Evolutionary conservation across 2,113 vertebrate species (phyloP).

Genomic region (Nycticebus coucang): DNA sequence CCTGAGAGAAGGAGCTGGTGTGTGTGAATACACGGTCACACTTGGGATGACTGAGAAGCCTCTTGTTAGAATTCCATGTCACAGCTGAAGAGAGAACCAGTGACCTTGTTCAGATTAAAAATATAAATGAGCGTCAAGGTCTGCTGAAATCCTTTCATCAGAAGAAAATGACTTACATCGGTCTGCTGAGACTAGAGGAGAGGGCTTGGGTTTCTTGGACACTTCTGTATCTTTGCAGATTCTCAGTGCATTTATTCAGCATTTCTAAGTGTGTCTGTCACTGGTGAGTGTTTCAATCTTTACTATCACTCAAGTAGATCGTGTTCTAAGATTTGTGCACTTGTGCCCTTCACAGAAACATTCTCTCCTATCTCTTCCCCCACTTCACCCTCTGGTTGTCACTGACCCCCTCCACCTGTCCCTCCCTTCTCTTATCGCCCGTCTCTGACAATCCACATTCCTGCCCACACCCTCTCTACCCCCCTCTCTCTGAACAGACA

Average conservation of each 20-base stretch:
- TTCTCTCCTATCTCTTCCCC: background rate
- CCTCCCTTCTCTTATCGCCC: background rate
- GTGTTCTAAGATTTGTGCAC: background rate
- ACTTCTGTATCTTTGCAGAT: constrained; percentile 48
- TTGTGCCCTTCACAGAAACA: background rate
- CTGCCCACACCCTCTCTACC: background rate
- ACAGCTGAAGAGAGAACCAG: background rate
- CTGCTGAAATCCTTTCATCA: background rate
- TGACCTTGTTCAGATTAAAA: background rate
- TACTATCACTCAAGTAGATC: constrained; percentile 26
- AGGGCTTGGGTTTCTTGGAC: background rate
- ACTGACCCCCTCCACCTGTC: background rate
- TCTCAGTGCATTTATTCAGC: constrained; percentile 43
- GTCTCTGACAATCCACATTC: background rate
- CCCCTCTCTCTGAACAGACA: background rate
- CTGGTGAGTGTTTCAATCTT: background rate
- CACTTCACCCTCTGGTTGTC: background rate
- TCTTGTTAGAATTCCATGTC: background rate
- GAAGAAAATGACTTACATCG: background rate
- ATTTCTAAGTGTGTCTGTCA: background rate
- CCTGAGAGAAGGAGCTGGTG: background rate
- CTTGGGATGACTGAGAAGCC: background rate
- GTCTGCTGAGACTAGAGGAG: background rate
- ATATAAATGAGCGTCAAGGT: background rate
- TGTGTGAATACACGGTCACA: background rate